Conservation (phyloP, 2,797 vertebrate species). For the Calcarius lapponicus region DNA sequence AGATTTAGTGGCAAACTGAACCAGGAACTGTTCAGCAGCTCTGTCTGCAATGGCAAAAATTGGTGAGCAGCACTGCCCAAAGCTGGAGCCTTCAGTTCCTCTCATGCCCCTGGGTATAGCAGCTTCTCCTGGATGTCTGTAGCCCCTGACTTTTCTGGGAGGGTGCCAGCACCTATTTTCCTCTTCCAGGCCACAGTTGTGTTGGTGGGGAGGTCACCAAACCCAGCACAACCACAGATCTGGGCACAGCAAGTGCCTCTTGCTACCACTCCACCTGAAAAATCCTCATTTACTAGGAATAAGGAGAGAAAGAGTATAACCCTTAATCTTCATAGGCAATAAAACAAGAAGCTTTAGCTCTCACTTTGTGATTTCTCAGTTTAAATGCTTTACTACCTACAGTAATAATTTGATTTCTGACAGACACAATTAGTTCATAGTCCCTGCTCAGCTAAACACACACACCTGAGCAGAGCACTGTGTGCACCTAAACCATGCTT, state of each 20-base stretch:
- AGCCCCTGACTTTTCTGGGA: background rate
- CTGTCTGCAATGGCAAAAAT: background rate
- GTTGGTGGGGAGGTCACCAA: background rate
- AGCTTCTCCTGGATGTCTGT: background rate
- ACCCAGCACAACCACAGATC: background rate
- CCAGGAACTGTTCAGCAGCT: background rate
- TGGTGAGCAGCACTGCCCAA: background rate
- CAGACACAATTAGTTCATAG: background rate
- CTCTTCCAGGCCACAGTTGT: background rate
- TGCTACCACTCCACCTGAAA: background rate
- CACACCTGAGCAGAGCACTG: background rate
- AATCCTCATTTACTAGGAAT: background rate
- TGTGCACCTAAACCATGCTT: background rate
- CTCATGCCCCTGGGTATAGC: too few relatives aligned
- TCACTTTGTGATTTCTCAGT: background rate
- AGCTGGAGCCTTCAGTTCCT: background rate
- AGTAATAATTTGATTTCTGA: background rate
- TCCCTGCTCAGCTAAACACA: background rate
- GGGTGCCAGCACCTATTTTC: background rate
- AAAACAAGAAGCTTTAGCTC: background rate
- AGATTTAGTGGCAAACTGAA: background rate
- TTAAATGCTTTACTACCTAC: background rate
- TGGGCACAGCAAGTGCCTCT: background rate
- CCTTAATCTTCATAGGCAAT: background rate
- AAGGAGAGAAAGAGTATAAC: background rate